phyloP scores from a whole-genome alignment of 2,888 invertebrate genomes.

The Sminthurinus aureus region DNA sequence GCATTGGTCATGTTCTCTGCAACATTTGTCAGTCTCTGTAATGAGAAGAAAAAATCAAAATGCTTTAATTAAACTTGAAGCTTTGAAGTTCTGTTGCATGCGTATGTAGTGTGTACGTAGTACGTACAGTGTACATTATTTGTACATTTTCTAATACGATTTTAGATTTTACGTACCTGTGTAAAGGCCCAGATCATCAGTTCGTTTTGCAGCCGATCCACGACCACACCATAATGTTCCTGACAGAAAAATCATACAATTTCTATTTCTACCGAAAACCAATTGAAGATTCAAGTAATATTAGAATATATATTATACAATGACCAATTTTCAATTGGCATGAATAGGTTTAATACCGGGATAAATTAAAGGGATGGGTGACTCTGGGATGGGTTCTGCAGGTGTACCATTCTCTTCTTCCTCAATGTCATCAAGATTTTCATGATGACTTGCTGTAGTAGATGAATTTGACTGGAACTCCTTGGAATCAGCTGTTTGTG shows the following conservation, averaged over 20 bases:
- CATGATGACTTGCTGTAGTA: neutral
- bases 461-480: slow-evolving; percentile 28
- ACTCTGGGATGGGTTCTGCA: slow-evolving; percentile 22
- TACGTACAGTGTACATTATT: too few relatives aligned
- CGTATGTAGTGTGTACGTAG: too few relatives aligned
- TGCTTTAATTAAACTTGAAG: too few relatives aligned
- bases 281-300: neutral
- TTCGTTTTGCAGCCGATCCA: slow-evolving; percentile 70
- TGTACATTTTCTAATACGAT: too few relatives aligned
- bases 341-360: slow-evolving; percentile 43
- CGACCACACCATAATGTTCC: slow-evolving; percentile 81
- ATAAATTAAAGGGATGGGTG: slow-evolving; percentile 47
- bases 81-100: too few relatives aligned
- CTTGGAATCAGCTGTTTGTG: neutral
- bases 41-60: too few relatives aligned
- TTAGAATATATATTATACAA: neutral
- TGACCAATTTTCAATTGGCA: neutral
- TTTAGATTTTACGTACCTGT: slow-evolving; percentile 42
- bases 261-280: too few relatives aligned
- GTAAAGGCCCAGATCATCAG: slow-evolving; percentile 71
- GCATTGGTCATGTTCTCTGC: slow-evolving; percentile 69
- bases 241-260: slow-evolving; percentile 57
- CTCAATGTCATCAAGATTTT: slow-evolving; percentile 18
- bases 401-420: slow-evolving; percentile 34
- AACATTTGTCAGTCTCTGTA: slow-evolving; percentile 73